Evolutionary conservation across 2,888 invertebrate species (phyloP), one percentile per base, ranked within the genome.

Genomic region (Drosophila kuntzei): DNA sequence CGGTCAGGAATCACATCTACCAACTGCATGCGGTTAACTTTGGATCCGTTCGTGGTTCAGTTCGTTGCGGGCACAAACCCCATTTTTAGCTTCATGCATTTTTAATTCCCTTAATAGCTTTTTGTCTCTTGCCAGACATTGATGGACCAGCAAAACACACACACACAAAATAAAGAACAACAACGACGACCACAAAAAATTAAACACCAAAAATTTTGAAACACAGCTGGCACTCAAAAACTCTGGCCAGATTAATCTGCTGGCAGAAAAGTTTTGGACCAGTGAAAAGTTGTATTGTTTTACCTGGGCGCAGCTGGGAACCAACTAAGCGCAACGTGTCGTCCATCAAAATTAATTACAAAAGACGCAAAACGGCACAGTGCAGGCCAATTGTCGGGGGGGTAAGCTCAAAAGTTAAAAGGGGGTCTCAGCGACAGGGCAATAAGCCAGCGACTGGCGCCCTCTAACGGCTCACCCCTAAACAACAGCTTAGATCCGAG

Each of bases 331-430:
- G 74, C 69, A 89, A 73, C 82, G 81, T 80, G 87, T 90, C 89
- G 85, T 89, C 89, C 89, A 89, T 89, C 90, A 89, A 89, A 89
- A 90, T 89, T 90, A 89, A 90, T 90, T 89, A 90, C 87, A 80
- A 89, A 89, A 86, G 77, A 74, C 83, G 80, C 65, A 57, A 70
- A 50, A 44, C 43, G 22, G 11, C 74, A 76, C 62, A 49, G 58
- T 53, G 70, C 82, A 86, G 75, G 76, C 71, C 83, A 87, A 82
- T 83, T 87, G 86, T 75, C 55, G 43, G 32, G 60, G 37, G 62
- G 36, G 70, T 64, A 67, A 85, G 89, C 89, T 80, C 87, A 89
- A 90, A 90, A 89, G 90, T 90, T 90, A 86, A 90, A 87, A 89
- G 86, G 80, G 85, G 87, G 71, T 81, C 58, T 22, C 57, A 63